Evolutionary conservation across 1,140 invertebrate species (phyloP).

Genomic region (Nylanderia fulva): DNA sequence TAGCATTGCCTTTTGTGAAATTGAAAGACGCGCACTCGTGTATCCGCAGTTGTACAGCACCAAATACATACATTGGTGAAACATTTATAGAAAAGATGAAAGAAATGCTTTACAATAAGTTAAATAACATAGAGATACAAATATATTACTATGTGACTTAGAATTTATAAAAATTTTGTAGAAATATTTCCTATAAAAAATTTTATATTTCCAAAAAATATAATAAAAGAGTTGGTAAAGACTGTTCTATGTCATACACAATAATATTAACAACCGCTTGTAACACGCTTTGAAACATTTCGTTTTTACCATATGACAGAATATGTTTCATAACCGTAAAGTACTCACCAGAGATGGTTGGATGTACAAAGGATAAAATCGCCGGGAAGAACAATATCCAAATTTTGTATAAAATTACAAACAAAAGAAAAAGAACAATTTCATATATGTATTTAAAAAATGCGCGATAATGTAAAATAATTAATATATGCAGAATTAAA

Average conservation of each 20-base stretch:
- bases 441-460: background rate
- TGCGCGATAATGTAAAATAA: background rate
- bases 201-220: background rate
- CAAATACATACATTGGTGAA: conserved; percentile 15
- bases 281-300: conserved; percentile 5
- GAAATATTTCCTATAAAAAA: too few species aligned
- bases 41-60: conserved; percentile 38
- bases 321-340: conserved; percentile 34
- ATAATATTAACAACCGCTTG: conserved; percentile 18
- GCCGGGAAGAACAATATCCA: background rate
- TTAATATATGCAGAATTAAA: background rate
- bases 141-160: background rate
- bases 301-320: background rate
- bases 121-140: conserved; percentile 18
- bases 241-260: background rate
- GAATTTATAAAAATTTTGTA: conserved; percentile 4
- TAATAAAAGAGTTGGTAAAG: background rate
- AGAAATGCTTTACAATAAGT: background rate
- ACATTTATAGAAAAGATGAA: background rate
- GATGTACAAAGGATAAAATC: conserved; percentile 11
- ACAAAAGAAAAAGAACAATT: background rate
- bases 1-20: background rate
- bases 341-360: background rate
- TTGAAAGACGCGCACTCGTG: conserved; percentile 16
- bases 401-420: conserved; percentile 25